phyloP scores from a whole-genome alignment of 2,113 vertebrate genomes.

The Rana temporaria region DNA sequence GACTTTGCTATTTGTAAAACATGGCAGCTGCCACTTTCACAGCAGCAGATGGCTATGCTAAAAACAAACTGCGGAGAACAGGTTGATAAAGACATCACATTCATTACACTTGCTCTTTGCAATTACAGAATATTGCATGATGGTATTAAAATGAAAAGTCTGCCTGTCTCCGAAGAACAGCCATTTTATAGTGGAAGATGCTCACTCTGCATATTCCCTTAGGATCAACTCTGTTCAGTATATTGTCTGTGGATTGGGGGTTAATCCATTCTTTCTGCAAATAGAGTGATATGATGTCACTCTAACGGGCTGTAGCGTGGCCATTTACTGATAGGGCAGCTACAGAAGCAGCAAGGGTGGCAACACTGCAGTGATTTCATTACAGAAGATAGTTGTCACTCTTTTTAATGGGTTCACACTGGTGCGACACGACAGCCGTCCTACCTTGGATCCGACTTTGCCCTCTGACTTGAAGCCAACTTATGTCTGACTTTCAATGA shows the following conservation, averaged over 20 bases:
- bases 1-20: conserved; percentile 65
- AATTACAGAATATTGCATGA: conserved; percentile 59
- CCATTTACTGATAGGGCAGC: no score
- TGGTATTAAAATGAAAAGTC: conserved; percentile 26
- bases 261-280: neutral
- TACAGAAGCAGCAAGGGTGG: no score
- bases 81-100: conserved; percentile 66
- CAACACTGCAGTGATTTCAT: no score
- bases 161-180: conserved; percentile 34
- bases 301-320: no score
- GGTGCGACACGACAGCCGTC: no score
- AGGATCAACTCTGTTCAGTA: neutral
- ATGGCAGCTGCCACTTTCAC: conserved; percentile 67
- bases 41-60: conserved; percentile 68
- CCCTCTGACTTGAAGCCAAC: no score
- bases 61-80: conserved; percentile 65
- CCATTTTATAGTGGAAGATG: neutral
- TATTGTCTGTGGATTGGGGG: no score
- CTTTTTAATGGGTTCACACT: no score
- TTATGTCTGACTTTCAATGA: no score
- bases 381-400: no score
- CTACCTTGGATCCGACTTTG: no score
- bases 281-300: no score
- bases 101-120: conserved; percentile 60
- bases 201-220: neutral